phyloP scores from a whole-genome alignment of 2,888 invertebrate species.

The Seira sanloemensis region DNA sequence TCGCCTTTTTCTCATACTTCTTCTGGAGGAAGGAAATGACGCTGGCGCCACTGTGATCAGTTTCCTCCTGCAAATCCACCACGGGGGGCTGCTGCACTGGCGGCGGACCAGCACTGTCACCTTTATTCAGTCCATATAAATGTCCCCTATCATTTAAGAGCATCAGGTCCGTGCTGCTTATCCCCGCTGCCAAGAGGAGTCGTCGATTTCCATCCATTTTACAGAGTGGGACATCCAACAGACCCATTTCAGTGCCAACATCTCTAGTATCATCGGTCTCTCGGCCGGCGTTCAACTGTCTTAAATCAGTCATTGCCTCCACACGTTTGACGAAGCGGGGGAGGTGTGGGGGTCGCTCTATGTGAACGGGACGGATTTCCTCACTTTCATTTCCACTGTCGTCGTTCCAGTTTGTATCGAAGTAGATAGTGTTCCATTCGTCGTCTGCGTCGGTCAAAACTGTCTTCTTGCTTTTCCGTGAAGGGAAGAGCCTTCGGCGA shows the following conservation, averaged over 20 bases:
- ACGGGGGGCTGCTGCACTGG: too few relatives aligned
- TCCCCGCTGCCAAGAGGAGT: neutral
- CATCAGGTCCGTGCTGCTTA: neutral
- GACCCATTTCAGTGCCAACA: neutral
- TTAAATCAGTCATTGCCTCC: neutral
- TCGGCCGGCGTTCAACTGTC: neutral
- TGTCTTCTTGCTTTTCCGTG: too few relatives aligned
- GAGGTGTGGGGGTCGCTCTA: neutral
- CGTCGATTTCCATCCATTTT: neutral
- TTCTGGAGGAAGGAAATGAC: conserved; percentile 29
- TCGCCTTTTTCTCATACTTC: conserved; percentile 42
- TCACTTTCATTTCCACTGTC: neutral
- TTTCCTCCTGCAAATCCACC: too few relatives aligned
- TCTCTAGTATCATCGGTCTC: neutral
- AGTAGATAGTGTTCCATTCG: neutral
- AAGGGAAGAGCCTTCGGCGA: too few relatives aligned
- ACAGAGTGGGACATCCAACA: neutral
- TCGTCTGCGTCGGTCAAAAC: neutral
- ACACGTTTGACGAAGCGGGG: neutral
- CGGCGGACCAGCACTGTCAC: neutral
- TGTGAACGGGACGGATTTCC: neutral
- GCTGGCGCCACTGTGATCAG: conserved; percentile 18
- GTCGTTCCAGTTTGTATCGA: neutral
- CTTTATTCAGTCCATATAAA: neutral
- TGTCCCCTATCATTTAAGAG: neutral